Evolutionary conservation across 2,113 vertebrate species (phyloP), one percentile per base, ranked within the genome.

Genomic region (Phalacrocorax carbo): DNA sequence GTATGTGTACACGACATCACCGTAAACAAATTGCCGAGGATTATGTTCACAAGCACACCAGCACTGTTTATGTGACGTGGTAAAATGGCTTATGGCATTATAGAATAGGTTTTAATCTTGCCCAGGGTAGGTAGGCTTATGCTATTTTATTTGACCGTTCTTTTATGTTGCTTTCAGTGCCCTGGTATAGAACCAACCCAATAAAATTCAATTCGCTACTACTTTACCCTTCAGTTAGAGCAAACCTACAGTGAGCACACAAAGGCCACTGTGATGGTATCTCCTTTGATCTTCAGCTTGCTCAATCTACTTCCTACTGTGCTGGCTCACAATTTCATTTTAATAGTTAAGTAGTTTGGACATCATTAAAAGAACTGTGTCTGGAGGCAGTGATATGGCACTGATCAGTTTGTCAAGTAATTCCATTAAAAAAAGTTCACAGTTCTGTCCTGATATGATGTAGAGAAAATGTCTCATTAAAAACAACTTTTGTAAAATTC

Each of bases 271-370:
- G 61, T 92, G 96, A 96, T 96, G 90, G 93, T 96, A 96, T 96
- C 94, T 97, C n/a, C 94, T 96, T 93, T 96, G 93, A 95, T 97
- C 93, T 97, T 78, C 90, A 93, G 94, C 86, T 93, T 95, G 83
- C 80, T 97, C 88, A 95, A 88, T 97, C 84, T 93, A 76, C 86
- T 96, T 97, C 95, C 94, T 92, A 94, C 96, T 96, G 88, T 97
- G 87, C 94, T 87, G 92, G 90, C 75, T 95, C 90, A 96, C 94
- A 89, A 92, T 97, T 97, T 98, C 90, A 96, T 97, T 97, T 97
- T 97, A 97, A 97, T 91, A 96, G 94, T 96, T 96, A 97, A 97
- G 92, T 96, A 97, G 94, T 96, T 97, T 97, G 92, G 92, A 97
- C 97, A 97, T 97, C 91, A 97, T 97, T 97, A 96, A 97, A 97